Percentiles rank a stretch among this genome's conserved stretches.
phyloP scores from a whole-genome alignment of 2,888 invertebrate genomes.

The Cheilosia urbana region DNA sequence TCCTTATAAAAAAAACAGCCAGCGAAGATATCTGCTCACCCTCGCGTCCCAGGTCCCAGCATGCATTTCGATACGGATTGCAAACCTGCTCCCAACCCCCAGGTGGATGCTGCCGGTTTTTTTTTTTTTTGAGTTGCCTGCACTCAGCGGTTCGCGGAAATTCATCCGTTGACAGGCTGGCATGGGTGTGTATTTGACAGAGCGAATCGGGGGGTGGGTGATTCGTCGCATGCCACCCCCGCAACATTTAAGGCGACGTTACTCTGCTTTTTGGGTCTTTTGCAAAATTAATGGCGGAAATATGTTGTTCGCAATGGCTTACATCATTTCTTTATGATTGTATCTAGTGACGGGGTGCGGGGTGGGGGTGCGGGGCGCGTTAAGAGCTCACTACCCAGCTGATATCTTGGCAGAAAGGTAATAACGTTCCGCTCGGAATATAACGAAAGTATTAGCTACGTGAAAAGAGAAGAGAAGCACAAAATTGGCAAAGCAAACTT shows the following conservation, averaged over 20 bases:
- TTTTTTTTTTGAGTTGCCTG: constrained; percentile 27
- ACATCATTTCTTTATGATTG: constrained; percentile 58
- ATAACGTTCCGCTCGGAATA: constrained; percentile 43
- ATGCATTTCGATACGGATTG: constrained; percentile 66
- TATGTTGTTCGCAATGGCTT: constrained; percentile 71
- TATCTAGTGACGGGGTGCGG: constrained; percentile 25
- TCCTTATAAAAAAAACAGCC: constrained; percentile 37
- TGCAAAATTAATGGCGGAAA: constrained; percentile 74
- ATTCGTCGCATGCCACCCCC: not conserved
- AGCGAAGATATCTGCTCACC: constrained; percentile 20
- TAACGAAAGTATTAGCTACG: constrained; percentile 68
- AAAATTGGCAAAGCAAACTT: constrained; percentile 64
- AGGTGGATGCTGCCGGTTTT: constrained; percentile 48
- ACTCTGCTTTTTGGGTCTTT: constrained; percentile 55
- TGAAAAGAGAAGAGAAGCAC: not conserved
- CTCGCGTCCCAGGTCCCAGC: constrained; percentile 43
- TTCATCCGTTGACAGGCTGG: constrained; percentile 60
- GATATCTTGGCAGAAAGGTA: constrained; percentile 62
- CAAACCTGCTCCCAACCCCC: constrained; percentile 30
- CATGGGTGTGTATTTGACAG: constrained; percentile 48
- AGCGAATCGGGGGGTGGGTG: constrained; percentile 11
- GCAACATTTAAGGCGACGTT: constrained; percentile 28
- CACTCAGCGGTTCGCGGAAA: constrained; percentile 46
- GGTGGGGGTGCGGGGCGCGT: too few relatives aligned
- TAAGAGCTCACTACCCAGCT: constrained; percentile 46